Evolutionary conservation across 2,888 invertebrate species (phyloP).

Genomic region (Patella caerulea): DNA sequence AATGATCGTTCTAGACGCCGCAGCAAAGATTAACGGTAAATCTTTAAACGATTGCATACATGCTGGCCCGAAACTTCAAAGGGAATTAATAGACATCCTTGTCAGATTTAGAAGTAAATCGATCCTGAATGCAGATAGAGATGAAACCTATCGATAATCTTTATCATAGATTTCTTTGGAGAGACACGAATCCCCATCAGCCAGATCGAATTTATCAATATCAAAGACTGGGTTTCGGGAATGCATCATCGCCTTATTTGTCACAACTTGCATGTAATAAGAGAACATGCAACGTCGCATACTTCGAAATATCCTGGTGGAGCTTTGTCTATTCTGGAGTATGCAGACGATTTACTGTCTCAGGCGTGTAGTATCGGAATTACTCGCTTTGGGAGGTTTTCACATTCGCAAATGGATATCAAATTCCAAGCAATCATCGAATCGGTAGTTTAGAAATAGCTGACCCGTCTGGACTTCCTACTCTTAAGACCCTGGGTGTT

Average conservation of each 20-base stretch:
- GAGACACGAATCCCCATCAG: neutral
- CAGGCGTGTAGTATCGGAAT: no score
- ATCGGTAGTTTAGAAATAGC: neutral
- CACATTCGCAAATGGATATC: no score
- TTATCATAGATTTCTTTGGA: neutral
- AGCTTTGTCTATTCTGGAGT: neutral
- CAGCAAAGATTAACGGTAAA: neutral
- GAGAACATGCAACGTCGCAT: neutral
- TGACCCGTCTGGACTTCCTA: neutral
- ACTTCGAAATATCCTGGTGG: neutral
- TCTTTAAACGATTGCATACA: conserved; percentile 1
- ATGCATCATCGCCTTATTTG: neutral
- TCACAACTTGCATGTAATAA: neutral
- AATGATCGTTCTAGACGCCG: neutral
- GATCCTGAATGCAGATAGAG: neutral
- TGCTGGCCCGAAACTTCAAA: conserved; percentile 4
- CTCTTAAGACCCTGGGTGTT: neutral
- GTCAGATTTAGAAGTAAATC: neutral
- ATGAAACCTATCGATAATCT: neutral
- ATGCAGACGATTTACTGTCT: no score
- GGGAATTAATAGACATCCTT: neutral
- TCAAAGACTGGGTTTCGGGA: neutral
- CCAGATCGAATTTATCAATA: neutral
- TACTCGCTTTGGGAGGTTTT: no score
- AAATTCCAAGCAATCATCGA: neutral